These are phyloP conservation scores for Carollia perspicillata DNA, from an alignment of 2,113 vertebrate species.

Conservation along the genomic window DNA sequence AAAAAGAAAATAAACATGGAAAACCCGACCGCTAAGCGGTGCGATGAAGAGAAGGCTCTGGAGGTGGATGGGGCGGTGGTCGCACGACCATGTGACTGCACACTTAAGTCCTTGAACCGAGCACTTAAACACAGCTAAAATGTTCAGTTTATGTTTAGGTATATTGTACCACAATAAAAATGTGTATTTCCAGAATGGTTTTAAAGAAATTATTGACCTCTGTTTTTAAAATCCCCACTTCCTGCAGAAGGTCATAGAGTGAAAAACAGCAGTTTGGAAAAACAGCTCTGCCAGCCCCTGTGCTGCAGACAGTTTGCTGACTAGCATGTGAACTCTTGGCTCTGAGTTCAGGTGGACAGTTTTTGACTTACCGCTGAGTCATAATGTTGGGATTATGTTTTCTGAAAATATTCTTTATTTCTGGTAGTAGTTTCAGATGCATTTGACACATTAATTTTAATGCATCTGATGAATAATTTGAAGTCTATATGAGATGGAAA, in stretches of 20 bases:
- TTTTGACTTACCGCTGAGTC: not conserved
- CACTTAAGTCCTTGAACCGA: not conserved
- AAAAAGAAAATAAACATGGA: not conserved
- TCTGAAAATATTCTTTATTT: not conserved
- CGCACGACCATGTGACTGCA: not conserved
- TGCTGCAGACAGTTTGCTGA: not conserved
- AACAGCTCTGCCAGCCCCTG: not conserved
- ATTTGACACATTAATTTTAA: not conserved
- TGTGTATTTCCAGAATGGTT: not conserved
- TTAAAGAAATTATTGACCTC: not conserved
- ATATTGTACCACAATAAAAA: not conserved
- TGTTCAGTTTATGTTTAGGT: not conserved
- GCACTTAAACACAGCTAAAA: not conserved
- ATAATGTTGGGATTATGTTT: not conserved
- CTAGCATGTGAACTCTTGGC: not conserved
- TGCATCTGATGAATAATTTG: not conserved
- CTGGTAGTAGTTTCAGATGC: not conserved
- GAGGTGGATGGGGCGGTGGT: too few relatives aligned
- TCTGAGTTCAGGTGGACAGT: not conserved
- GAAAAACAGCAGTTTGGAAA: not conserved
- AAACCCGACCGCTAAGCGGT: not conserved
- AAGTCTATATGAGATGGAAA: not conserved
- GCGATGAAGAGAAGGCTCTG: not conserved
- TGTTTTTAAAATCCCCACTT: not conserved
- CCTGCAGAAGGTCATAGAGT: not conserved